Evolutionary conservation across 2,113 vertebrate genomes (phyloP), one percentile per base, ranked within the genome.

Genomic region (Empidonax alnorum): DNA sequence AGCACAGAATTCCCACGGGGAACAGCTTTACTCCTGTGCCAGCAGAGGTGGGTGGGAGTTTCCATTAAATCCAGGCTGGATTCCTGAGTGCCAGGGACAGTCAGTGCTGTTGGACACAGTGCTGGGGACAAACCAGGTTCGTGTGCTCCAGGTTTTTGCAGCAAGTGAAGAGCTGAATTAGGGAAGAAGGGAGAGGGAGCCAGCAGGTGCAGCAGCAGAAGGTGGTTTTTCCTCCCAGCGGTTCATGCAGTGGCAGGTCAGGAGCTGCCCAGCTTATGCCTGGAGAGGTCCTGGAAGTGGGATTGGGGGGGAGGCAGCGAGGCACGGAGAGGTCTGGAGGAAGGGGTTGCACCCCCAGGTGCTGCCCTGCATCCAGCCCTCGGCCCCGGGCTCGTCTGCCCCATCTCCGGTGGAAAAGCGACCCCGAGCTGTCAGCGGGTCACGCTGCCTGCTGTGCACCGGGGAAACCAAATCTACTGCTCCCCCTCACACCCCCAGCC

Each of bases 1-100:
- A 42, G 41, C 2, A 1, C 33, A 24, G 0, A 37, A 74, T 17
- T 37, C 49, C 56, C 20, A 0, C 0, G 5, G 58, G 44, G 33
- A 41, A 0, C 27, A 3, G 37, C 47, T 52, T 14, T 14, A 5
- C 6, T 53, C 4, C 37, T 2, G 5, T 10, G 25, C 14, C 33
- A 2, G 20, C 12, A n/a, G 47, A 28, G 68, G 42, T 16, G 20
- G 44, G 20, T 49, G 62, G 23, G 49, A 39, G 28, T 8, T 72
- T 3, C 63, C 35, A 1, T n/a, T 7, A n/a, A 15, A 39, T 53
- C 44, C 62, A 25, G 30, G n/a, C 30, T 67, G 74, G 27, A 10
- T 72, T 59, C 37, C 11, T 24, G 41, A 37, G 7, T 20, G 11
- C 23, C 44, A 12, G 42, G 47, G 47, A 22, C 22, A 4, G 25